These are phyloP conservation scores for Meda fulgida DNA, from an alignment of 2,797 vertebrate species.

Conservation along the genomic window DNA sequence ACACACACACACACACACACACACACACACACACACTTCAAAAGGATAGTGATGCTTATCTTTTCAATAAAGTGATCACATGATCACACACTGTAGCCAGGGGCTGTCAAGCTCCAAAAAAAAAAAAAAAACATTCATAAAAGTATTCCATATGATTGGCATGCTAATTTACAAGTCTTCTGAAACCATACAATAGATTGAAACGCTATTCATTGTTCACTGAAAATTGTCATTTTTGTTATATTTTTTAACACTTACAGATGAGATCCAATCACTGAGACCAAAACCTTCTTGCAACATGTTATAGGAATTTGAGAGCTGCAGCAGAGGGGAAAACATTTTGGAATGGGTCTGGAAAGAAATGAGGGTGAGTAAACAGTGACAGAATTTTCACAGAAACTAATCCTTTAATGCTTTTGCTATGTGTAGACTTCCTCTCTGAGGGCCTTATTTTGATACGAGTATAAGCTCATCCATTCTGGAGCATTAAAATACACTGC, in stretches of 20 bases:
- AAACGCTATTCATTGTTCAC: not conserved
- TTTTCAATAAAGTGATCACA: no score
- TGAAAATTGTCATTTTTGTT: not conserved
- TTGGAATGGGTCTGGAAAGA: constrained; percentile 3
- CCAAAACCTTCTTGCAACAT: not conserved
- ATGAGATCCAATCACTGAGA: no score
- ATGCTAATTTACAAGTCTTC: not conserved
- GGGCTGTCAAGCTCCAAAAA: no score
- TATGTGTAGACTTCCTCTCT: constrained; percentile 10
- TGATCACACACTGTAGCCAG: no score
- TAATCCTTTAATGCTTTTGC: constrained; percentile 32
- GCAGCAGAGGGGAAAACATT: not conserved
- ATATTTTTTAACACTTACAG: no score
- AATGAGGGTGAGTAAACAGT: constrained; percentile 14
- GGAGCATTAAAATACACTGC: not conserved
- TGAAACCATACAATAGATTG: not conserved
- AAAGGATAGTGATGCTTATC: no score
- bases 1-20: no score
- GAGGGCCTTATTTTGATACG: not conserved
- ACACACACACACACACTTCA: no score
- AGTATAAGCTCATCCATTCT: constrained; percentile 4
- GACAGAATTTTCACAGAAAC: constrained; percentile 8
- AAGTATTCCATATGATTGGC: not conserved
- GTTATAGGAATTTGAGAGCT: not conserved
- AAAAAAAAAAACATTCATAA: not conserved